These are phyloP conservation scores for Holotrichia oblita DNA, from an alignment of 1,140 invertebrate genomes.

Conservation along the genomic window DNA sequence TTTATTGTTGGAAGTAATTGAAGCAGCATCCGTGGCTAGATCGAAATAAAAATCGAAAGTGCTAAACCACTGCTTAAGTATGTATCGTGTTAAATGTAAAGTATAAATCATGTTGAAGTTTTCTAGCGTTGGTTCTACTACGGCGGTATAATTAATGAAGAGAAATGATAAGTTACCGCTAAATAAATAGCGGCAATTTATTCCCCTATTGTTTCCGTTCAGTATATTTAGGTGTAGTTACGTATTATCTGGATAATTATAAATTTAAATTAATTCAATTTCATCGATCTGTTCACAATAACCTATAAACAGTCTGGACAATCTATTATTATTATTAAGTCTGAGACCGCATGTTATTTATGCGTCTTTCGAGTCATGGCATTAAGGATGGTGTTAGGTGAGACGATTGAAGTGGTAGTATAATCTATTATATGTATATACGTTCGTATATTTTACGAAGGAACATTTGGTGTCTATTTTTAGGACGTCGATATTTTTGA, in stretches of 20 bases:
- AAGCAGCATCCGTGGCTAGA: not conserved
- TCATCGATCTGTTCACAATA: slow-evolving; percentile 2
- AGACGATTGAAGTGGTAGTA: slow-evolving; percentile 16
- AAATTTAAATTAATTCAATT: slow-evolving; percentile 18
- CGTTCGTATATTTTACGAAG: not conserved
- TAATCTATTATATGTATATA: slow-evolving; percentile 1
- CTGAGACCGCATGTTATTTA: not conserved
- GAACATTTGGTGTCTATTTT: not conserved
- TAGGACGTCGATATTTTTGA: slow-evolving; percentile 2
- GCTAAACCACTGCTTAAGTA: not conserved
- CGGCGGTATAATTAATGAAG: slow-evolving; percentile 1
- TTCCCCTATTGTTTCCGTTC: not conserved
- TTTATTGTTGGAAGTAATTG: not conserved
- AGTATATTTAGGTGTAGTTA: not conserved
- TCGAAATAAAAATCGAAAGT: not conserved
- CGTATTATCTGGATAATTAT: not conserved
- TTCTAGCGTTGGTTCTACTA: not conserved
- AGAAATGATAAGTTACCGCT: not conserved
- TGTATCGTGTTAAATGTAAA: not conserved
- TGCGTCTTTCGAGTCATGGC: not conserved
- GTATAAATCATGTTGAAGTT: not conserved
- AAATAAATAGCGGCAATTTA: not conserved
- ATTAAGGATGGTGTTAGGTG: slow-evolving; percentile 4
- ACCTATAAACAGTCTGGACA: not conserved
- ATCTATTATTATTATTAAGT: not conserved